Evolutionary conservation across 1,140 invertebrate genomes (phyloP), one percentile per base, ranked within the genome.

Genomic region (Papilio polytes): DNA sequence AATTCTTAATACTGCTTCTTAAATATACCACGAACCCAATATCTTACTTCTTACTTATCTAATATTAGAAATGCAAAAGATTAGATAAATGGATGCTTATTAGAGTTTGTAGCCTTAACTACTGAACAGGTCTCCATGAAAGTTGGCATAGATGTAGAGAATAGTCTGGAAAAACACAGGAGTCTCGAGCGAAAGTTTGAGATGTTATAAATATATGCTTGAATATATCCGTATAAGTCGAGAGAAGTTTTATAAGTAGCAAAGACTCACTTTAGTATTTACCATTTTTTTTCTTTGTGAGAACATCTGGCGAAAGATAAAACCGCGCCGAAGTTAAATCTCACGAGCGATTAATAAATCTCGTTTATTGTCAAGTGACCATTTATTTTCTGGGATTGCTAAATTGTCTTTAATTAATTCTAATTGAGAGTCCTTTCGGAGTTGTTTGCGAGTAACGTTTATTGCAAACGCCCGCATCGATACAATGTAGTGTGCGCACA

Each of bases 401-500:
- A 91, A 94, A 94, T 94, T 94, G 92, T 94, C 91, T 93, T 92
- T 94, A 94, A 94, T 94, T 93, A 93, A 91, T 92, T 90, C 88
- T 93, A 93, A 94, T 94, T 93, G 90, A 93, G 90, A 86, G 92
- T 93, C 89, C 88, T 92, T 92, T 74, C 87, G 80, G 85, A 86
- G 88, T 86, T 80, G 84, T 93, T 92, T 88, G 90, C 91, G 86
- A 90, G 87, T 84, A 88, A 86, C 86, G 86, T 91, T 51, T 88
- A 89, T 90, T 90, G 91, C 92, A 86, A 92, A 89, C 85, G 90
- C 92, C 92, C 92, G 92, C 92, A 94, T 92, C 82, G 80, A 73
- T 36, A 36, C 51, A 80, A 83, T 86, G 86, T 86, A 85, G 87
- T 88, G 88, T 83, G 81, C 78, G 74, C 82, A 83, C 81, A 88